Percentiles rank a stretch among this genome's conserved stretches.
phyloP scores from a whole-genome alignment of 2,797 vertebrate genomes.

The Crenichthys baileyi region DNA sequence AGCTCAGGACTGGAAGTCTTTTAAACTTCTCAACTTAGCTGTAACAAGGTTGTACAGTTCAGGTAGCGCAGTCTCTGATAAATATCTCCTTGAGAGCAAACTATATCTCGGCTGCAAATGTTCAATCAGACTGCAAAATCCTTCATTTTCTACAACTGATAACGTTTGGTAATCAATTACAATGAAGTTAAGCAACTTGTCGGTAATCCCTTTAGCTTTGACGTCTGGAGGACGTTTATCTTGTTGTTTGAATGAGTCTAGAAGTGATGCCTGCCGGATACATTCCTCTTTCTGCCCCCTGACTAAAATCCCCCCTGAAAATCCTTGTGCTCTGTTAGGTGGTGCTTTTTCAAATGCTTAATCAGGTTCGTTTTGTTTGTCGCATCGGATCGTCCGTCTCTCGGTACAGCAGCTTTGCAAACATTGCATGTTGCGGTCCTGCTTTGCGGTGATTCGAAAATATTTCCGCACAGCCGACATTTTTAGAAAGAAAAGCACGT shows the following conservation, averaged over 20 bases:
- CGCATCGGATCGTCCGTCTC: fast-evolving
- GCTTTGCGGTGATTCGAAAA: no score
- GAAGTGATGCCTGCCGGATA: background rate
- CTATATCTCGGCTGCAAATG: background rate
- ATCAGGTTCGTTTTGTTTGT: background rate
- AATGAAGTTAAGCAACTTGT: background rate
- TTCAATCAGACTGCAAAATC: background rate
- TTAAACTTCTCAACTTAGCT: background rate
- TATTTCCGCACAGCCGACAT: no score
- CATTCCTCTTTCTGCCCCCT: background rate
- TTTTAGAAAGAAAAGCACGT: no score
- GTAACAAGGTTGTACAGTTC: no score
- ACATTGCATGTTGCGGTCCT: no score
- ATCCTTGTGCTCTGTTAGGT: background rate
- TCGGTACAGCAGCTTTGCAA: no score
- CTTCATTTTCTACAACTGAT: background rate
- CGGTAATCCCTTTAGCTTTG: background rate
- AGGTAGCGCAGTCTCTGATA: no score
- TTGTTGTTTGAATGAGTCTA: constrained; percentile 1
- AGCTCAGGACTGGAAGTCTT: background rate
- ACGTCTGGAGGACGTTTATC: background rate
- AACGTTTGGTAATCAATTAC: background rate
- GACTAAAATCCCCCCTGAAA: background rate
- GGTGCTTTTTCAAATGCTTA: background rate
- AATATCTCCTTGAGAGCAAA: background rate